Evolutionary conservation across 2,797 vertebrate species (phyloP).

Genomic region (Brachymystax lenok): DNA sequence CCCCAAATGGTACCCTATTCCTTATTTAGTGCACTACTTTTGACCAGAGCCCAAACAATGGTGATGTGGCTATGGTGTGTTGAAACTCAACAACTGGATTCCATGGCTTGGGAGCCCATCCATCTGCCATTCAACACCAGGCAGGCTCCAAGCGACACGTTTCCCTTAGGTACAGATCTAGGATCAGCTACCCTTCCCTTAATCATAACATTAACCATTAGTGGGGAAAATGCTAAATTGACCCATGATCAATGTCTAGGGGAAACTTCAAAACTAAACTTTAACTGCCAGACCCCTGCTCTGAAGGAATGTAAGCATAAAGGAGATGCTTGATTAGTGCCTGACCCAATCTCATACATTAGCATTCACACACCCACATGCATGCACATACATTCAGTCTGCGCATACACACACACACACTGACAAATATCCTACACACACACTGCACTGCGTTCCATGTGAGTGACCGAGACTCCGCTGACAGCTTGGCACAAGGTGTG

Average conservation of each 20-base stretch:
- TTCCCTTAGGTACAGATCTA: too few species aligned
- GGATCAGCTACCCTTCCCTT: too few species aligned
- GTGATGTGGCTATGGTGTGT: neutral
- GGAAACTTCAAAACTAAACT: neutral
- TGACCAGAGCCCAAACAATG: too few species aligned
- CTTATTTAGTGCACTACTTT: too few species aligned
- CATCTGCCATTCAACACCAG: slow-evolving; percentile 5
- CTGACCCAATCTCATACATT: neutral
- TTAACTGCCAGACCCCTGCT: neutral
- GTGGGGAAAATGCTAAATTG: neutral
- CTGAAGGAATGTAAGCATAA: neutral
- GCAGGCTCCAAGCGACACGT: neutral
- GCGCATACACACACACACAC: slow-evolving; percentile 7
- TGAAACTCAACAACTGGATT: neutral
- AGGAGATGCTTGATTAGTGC: neutral
- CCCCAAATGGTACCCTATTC: too few species aligned
- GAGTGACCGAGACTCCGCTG: slow-evolving; percentile 57
- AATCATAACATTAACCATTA: too few species aligned
- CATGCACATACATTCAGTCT: neutral
- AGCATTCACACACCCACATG: too few species aligned
- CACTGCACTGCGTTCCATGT: neutral
- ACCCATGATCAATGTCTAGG: neutral
- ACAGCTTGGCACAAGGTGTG: slow-evolving; percentile 63
- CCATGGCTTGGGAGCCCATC: neutral
- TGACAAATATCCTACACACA: neutral